These are phyloP conservation scores for Sarcophaga rosellei DNA, from an alignment of 2,888 invertebrate species.

Conservation along the genomic window DNA sequence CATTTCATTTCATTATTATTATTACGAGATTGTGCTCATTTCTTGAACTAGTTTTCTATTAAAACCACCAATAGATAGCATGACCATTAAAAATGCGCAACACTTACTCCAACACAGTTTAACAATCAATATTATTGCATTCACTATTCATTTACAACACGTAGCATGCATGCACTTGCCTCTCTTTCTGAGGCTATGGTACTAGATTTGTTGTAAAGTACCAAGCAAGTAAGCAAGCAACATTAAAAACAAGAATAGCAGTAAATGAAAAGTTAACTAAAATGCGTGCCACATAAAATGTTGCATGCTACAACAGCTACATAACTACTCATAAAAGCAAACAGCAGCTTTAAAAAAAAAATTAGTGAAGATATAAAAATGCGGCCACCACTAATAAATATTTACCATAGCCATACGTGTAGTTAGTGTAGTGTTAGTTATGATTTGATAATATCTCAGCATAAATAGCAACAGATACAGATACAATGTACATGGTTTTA, in stretches of 20 bases:
- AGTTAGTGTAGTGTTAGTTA: too few species aligned
- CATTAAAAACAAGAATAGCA: slow-evolving; percentile 24
- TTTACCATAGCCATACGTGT: neutral
- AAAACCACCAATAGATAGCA: slow-evolving; percentile 13
- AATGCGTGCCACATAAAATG: slow-evolving; percentile 49
- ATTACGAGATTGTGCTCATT: slow-evolving; percentile 57
- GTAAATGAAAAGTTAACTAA: slow-evolving; percentile 59
- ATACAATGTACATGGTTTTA: too few species aligned
- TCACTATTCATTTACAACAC: neutral
- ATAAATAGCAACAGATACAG: too few species aligned
- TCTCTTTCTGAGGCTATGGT: neutral
- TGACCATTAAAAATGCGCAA: slow-evolving; percentile 31
- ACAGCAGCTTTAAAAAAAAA: neutral
- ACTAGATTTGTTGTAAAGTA: neutral
- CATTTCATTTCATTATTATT: slow-evolving; percentile 4
- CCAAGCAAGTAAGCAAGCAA: neutral
- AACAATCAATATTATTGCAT: neutral
- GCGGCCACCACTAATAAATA: neutral
- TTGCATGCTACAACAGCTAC: neutral
- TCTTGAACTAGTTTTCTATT: slow-evolving; percentile 55
- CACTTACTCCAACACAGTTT: slow-evolving; percentile 2
- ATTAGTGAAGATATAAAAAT: neutral
- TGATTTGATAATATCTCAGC: too few species aligned
- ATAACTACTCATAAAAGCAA: neutral
- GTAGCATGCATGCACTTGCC: neutral